These are phyloP conservation scores for Fregata magnificens DNA, from an alignment of 2,113 vertebrate species.

Conservation along the genomic window DNA sequence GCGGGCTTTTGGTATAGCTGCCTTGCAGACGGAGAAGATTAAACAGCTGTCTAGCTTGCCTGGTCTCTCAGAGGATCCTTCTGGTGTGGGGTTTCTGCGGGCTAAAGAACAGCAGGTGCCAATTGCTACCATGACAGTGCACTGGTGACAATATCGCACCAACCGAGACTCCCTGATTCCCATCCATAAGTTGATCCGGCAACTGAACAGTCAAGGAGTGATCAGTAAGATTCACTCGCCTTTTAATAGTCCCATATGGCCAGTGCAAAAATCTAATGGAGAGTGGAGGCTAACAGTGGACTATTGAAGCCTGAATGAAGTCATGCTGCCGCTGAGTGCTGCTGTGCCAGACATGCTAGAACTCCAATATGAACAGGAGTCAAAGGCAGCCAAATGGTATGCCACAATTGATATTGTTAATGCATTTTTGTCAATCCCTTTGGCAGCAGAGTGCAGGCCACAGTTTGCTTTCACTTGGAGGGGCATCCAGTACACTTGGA, in stretches of 20 bases:
- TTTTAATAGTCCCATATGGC: neutral
- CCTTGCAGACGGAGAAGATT: neutral
- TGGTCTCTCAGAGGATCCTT: neutral
- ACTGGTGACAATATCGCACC: neutral
- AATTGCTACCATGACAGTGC: neutral
- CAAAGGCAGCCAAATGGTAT: neutral
- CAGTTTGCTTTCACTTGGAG: neutral
- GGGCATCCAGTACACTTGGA: neutral
- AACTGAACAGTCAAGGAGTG: neutral
- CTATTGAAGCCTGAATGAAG: no score
- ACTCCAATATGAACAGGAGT: neutral
- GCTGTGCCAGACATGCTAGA: no score
- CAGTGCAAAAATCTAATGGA: no score
- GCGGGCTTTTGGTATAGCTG: neutral
- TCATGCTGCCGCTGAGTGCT: neutral
- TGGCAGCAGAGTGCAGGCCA: neutral
- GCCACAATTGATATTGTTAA: neutral
- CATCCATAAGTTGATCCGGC: neutral
- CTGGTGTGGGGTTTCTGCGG: neutral
- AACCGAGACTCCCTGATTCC: neutral
- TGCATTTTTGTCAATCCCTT: neutral
- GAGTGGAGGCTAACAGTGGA: neutral
- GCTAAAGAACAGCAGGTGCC: neutral
- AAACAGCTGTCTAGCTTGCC: neutral
- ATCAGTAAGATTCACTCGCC: neutral